A percentile compares a stretch with the other conserved stretches of the same genome.
phyloP scores from a whole-genome alignment of 2,797 vertebrate genomes.

The Urocyon cinereoargenteus region DNA sequence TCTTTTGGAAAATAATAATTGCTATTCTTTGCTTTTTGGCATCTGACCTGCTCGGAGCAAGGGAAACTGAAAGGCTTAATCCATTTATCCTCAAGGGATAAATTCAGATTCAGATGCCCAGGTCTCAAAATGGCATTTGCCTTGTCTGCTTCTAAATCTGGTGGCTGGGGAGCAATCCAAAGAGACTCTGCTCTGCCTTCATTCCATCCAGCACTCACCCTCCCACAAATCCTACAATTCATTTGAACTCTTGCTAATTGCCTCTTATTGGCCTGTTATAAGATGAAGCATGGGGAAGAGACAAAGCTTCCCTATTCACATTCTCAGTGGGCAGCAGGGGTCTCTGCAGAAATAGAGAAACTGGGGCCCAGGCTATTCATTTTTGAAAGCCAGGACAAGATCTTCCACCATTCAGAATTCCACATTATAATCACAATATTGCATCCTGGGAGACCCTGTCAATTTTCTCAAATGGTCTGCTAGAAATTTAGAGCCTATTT shows the following conservation, averaged over 20 bases:
- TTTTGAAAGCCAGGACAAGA: slow-evolving; percentile 63
- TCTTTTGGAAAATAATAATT: slow-evolving; percentile 28
- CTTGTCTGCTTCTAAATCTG: slow-evolving; percentile 57
- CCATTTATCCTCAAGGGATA: slow-evolving; percentile 5
- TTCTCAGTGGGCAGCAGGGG: slow-evolving; percentile 61
- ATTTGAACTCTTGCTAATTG: slow-evolving; percentile 73
- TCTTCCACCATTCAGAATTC: slow-evolving; percentile 37
- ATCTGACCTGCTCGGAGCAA: neutral
- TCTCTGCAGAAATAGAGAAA: slow-evolving; percentile 71
- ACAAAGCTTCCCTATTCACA: slow-evolving; percentile 77
- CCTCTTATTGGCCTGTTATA: slow-evolving; percentile 73
- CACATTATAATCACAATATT: slow-evolving; percentile 36
- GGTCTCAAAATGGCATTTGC: slow-evolving; percentile 16
- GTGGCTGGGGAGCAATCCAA: slow-evolving; percentile 24
- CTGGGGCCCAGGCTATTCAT: slow-evolving; percentile 45
- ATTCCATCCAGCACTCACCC: slow-evolving; percentile 16
- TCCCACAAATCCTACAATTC: slow-evolving; percentile 21
- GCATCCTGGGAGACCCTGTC: slow-evolving; percentile 23
- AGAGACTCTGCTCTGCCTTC: slow-evolving; percentile 5
- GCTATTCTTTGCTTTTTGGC: neutral
- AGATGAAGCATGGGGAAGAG: slow-evolving; percentile 60
- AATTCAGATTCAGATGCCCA: slow-evolving; percentile 29
- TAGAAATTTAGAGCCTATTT: slow-evolving; percentile 49
- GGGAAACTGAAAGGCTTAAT: slow-evolving; percentile 13
- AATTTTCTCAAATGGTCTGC: slow-evolving; percentile 54